A percentile compares a stretch with the other conserved stretches of the same genome.
These are phyloP conservation scores for Griposia aprilina DNA, from an alignment of 2,888 invertebrate genomes.

Conservation along the genomic window DNA sequence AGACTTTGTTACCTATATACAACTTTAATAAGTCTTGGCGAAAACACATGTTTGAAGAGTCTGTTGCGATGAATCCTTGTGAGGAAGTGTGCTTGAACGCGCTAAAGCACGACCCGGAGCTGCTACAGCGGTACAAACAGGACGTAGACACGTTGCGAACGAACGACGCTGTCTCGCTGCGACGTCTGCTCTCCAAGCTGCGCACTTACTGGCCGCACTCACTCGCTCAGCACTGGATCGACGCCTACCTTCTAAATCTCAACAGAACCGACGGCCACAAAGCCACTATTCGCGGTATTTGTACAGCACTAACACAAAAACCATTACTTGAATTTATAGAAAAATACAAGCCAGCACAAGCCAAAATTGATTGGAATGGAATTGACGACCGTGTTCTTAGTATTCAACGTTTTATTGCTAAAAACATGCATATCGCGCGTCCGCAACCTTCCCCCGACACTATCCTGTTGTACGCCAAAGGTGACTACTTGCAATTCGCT, in stretches of 20 bases:
- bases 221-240: slow-evolving; percentile 73
- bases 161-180: slow-evolving; percentile 70
- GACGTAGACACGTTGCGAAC: slow-evolving; percentile 70
- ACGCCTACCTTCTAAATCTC: slow-evolving; percentile 70
- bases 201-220: slow-evolving; percentile 79
- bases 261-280: slow-evolving; percentile 71
- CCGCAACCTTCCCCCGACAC: slow-evolving; percentile 78
- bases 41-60: slow-evolving; percentile 80
- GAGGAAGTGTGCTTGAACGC: slow-evolving; percentile 79
- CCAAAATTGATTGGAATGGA: slow-evolving; percentile 79
- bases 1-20: slow-evolving; percentile 73
- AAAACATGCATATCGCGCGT: slow-evolving; percentile 81
- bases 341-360: slow-evolving; percentile 76
- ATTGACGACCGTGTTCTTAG: slow-evolving; percentile 76
- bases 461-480: slow-evolving; percentile 79
- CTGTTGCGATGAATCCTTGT: slow-evolving; percentile 73
- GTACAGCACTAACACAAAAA: slow-evolving; percentile 71
- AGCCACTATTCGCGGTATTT: slow-evolving; percentile 76
- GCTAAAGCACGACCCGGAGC: slow-evolving; percentile 79
- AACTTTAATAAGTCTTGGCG: slow-evolving; percentile 81
- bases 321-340: slow-evolving; percentile 72
- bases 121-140: slow-evolving; percentile 71
- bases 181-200: slow-evolving; percentile 74
- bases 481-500: slow-evolving; percentile 81
- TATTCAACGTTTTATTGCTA: slow-evolving; percentile 79